Conservation (phyloP, 2,797 vertebrate species). For the Odontamblyopus lacepedii region DNA sequence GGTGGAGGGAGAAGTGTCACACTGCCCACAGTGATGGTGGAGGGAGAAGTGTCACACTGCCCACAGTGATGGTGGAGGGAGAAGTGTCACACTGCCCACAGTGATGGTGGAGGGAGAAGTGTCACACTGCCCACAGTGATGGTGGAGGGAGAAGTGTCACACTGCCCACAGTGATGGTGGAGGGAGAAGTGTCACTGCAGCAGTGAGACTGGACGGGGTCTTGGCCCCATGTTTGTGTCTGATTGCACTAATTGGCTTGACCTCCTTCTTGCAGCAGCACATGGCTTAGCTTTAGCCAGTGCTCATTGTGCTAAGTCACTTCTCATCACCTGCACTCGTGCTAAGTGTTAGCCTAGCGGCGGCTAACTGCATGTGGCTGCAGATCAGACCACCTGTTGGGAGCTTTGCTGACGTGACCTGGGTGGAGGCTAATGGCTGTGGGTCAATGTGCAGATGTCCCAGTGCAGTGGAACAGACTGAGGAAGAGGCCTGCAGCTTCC, state of each 20-base stretch:
- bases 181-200: neutral
- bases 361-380: conserved; percentile 64
- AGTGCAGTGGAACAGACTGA: neutral
- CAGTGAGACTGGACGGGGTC: conserved; percentile 29
- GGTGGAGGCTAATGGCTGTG: conserved; percentile 44
- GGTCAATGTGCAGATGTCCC: conserved; percentile 29
- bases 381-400: conserved; percentile 63
- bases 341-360: conserved; percentile 15
- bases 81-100: neutral
- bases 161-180: neutral
- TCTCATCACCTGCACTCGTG: conserved; percentile 31
- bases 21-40: neutral
- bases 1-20: neutral
- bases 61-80: neutral
- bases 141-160: too few relatives aligned
- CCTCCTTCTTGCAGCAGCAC: conserved; percentile 61
- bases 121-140: neutral
- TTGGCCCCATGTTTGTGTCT: conserved; percentile 41
- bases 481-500: neutral
- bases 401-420: conserved; percentile 47
- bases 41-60: too few relatives aligned
- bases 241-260: conserved; percentile 72
- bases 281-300: conserved; percentile 50
- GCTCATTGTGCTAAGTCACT: conserved; percentile 59
- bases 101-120: too few relatives aligned